A percentile compares a stretch with the other conserved stretches of the same genome.
These are phyloP conservation scores for Enteromius trimaculatus DNA, from an alignment of 2,797 vertebrate species.

Conservation along the genomic window DNA sequence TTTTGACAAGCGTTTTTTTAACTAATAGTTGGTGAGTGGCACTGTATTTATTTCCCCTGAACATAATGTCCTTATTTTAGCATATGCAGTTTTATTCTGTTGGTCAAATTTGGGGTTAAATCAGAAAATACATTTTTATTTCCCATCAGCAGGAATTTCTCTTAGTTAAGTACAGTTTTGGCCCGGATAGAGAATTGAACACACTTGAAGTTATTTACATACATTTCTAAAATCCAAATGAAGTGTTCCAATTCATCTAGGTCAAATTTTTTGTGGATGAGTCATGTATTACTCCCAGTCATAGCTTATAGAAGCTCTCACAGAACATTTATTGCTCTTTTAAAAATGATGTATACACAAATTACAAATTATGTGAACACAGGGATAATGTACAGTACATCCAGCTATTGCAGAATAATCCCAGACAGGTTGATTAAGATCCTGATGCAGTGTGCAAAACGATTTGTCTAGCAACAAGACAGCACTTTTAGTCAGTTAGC, in stretches of 20 bases:
- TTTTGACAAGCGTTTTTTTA: background rate
- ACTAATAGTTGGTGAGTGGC: background rate
- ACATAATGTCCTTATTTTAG: background rate
- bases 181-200: background rate
- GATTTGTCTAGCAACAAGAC: too few species aligned
- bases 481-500: too few species aligned
- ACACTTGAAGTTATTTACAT: conserved; percentile 15
- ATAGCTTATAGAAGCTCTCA: background rate
- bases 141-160: background rate
- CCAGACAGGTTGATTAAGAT: background rate
- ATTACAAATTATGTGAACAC: too few species aligned
- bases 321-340: background rate
- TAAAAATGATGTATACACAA: background rate
- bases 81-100: background rate
- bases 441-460: background rate
- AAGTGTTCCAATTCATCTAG: conserved; percentile 13
- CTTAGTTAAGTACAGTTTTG: background rate
- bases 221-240: conserved; percentile 14
- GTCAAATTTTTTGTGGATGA: background rate
- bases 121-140: background rate
- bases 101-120: background rate
- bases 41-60: conserved; percentile 6
- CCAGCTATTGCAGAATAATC: background rate
- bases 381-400: background rate
- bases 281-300: background rate